Conservation (phyloP, 2,113 vertebrate genomes). For the Oostethus manadensis region DNA sequence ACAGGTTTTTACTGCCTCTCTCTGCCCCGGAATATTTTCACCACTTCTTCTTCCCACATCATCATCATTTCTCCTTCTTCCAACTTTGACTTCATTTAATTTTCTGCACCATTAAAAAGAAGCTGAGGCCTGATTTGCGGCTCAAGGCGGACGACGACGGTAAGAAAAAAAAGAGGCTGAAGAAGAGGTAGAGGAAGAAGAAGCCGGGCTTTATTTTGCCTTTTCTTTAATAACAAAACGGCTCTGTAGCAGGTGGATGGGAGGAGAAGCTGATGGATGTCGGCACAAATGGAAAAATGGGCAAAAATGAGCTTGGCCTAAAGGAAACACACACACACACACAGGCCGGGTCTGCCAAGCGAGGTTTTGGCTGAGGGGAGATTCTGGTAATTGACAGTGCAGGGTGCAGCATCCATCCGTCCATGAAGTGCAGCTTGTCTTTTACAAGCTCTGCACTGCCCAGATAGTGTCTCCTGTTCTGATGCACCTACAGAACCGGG, state of each 20-base stretch:
- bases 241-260: slow-evolving; percentile 5
- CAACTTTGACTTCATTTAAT: slow-evolving; percentile 55
- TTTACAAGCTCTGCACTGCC: slow-evolving; percentile 12
- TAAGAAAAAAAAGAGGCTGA: too few species aligned
- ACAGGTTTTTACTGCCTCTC: background rate
- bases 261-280: slow-evolving; percentile 30
- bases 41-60: background rate
- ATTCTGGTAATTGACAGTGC: slow-evolving; percentile 22
- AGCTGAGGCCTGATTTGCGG: slow-evolving; percentile 46
- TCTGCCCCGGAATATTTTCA: too few species aligned
- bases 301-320: slow-evolving; percentile 19
- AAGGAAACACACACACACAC: slow-evolving; percentile 3
- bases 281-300: slow-evolving; percentile 15
- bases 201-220: slow-evolving; percentile 18
- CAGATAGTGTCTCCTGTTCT: background rate
- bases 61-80: slow-evolving; percentile 15
- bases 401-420: slow-evolving; percentile 16
- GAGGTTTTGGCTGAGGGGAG: slow-evolving; percentile 20
- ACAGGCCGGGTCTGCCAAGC: slow-evolving; percentile 8
- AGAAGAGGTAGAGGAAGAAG: slow-evolving; percentile 13
- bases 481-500: background rate
- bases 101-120: slow-evolving; percentile 58
- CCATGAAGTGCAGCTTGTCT: slow-evolving; percentile 18
- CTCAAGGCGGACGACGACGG: background rate
- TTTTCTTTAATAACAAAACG: slow-evolving; percentile 40